A percentile compares a stretch with the other conserved stretches of the same genome.
Evolutionary conservation across 2,113 vertebrate species (phyloP).

Genomic region (Ursus arctos): DNA sequence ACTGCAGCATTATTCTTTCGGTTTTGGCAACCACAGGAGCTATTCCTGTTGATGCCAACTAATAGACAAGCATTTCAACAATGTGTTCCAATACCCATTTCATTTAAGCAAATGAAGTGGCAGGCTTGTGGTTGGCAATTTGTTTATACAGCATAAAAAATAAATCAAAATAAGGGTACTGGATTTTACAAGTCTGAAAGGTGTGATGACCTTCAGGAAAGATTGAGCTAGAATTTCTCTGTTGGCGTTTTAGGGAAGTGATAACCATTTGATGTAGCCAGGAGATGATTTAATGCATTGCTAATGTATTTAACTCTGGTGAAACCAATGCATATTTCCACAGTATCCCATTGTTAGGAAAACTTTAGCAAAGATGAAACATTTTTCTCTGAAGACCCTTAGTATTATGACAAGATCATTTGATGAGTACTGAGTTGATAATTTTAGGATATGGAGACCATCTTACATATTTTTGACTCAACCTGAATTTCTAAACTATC

Average conservation of each 20-base stretch:
- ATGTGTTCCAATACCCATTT: neutral
- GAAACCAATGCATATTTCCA: neutral
- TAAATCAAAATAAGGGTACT: neutral
- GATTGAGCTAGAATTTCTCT: neutral
- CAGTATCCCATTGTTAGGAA: neutral
- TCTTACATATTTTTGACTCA: neutral
- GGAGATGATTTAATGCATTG: neutral
- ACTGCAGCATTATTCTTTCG: neutral
- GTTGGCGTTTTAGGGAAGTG: neutral
- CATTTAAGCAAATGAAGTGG: conserved; percentile 27
- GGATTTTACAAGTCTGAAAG: conserved; percentile 29
- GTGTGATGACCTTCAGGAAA: conserved; percentile 29
- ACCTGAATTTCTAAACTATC: neutral
- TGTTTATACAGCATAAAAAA: conserved; percentile 28
- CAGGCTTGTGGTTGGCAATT: neutral
- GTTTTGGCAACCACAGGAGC: neutral
- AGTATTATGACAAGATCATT: neutral
- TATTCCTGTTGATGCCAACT: neutral
- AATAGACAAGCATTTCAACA: neutral
- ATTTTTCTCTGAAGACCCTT: neutral
- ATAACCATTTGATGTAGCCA: neutral
- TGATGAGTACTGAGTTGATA: neutral
- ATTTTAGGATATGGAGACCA: neutral
- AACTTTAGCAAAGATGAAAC: neutral
- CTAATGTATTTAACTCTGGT: neutral